Evolutionary conservation across 2,888 invertebrate species (phyloP).

Genomic region (Eupithecia abbreviata): DNA sequence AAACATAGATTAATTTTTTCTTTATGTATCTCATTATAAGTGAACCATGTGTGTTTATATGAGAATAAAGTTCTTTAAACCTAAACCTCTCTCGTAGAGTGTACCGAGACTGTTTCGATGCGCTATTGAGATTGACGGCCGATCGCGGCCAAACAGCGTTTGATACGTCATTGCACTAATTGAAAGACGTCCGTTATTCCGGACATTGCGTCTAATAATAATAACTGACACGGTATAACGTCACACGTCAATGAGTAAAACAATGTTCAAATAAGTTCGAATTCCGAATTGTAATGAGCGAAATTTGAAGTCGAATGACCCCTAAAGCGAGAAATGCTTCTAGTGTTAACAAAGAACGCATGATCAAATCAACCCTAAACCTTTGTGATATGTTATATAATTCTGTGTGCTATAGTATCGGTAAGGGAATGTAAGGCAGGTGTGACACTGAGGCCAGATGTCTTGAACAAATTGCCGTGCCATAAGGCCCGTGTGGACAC

Average conservation of each 20-base stretch:
- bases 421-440: slow-evolving; percentile 73
- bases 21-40: too few species aligned
- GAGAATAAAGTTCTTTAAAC: too few species aligned
- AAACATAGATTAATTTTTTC: too few species aligned
- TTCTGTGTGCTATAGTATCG: slow-evolving; percentile 54
- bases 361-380: slow-evolving; percentile 52
- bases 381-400: slow-evolving; percentile 32
- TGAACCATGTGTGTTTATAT: too few species aligned
- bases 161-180: slow-evolving; percentile 66
- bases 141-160: slow-evolving; percentile 64
- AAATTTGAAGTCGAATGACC: background rate
- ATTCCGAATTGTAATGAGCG: slow-evolving; percentile 2
- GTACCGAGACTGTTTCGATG: slow-evolving; percentile 58
- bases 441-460: slow-evolving; percentile 79
- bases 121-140: slow-evolving; percentile 71
- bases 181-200: slow-evolving; percentile 68
- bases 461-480: slow-evolving; percentile 82
- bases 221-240: slow-evolving; percentile 61
- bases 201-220: slow-evolving; percentile 63
- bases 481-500: slow-evolving; percentile 81
- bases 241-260: slow-evolving; percentile 69
- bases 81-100: slow-evolving; percentile 4
- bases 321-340: background rate
- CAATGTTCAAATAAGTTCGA: slow-evolving; percentile 54
- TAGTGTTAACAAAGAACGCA: background rate